Evolutionary conservation across 2,113 vertebrate species (phyloP).

Genomic region (Procavia capensis): DNA sequence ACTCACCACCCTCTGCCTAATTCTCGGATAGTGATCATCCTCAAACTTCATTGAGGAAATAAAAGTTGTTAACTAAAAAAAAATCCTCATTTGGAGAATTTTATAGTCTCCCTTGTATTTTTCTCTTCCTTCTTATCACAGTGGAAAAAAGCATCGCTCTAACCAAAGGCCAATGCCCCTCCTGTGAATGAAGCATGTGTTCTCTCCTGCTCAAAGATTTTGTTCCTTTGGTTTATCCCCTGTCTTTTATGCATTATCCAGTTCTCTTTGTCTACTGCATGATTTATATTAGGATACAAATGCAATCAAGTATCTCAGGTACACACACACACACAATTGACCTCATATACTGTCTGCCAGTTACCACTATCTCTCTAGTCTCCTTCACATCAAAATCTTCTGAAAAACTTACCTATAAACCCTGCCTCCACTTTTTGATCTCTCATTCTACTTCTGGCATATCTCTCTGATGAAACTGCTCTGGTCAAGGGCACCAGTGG

Average conservation of each 20-base stretch:
- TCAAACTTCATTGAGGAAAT: not conserved
- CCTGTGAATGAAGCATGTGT: not conserved
- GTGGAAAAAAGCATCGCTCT: not conserved
- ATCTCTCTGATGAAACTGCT: not conserved
- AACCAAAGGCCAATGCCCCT: not conserved
- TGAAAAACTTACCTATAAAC: not conserved
- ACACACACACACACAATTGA: not conserved
- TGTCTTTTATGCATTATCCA: not conserved
- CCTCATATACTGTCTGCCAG: not conserved
- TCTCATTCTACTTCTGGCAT: not conserved
- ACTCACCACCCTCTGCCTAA: not conserved
- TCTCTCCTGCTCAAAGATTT: not conserved
- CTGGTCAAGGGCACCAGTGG: not conserved
- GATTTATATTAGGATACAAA: not conserved
- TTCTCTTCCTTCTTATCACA: not conserved
- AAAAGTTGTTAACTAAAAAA: not conserved
- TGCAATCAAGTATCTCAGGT: not conserved
- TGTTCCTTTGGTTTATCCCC: not conserved
- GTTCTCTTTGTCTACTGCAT: not conserved
- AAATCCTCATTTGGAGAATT: not conserved
- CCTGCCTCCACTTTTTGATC: not conserved
- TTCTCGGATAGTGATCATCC: not conserved
- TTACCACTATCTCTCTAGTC: not conserved
- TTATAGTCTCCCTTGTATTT: not conserved
- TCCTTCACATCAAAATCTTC: not conserved